These are phyloP conservation scores for Circaetus cinerascens DNA, from an alignment of 2,113 vertebrate species.

Conservation along the genomic window DNA sequence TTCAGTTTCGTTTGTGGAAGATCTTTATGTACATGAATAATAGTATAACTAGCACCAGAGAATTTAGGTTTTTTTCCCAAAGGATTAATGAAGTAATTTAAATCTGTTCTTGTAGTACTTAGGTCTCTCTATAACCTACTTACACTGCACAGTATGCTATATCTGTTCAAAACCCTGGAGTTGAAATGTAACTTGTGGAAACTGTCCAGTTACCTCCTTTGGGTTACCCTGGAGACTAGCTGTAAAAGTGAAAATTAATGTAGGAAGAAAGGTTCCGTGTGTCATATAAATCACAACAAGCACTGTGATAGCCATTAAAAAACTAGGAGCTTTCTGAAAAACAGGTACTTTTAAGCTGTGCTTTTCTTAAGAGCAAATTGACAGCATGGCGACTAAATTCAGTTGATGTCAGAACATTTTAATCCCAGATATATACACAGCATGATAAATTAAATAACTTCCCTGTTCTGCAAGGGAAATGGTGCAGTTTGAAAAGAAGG, in stretches of 20 bases:
- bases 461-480: neutral
- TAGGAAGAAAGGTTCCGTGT: neutral
- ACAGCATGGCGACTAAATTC: neutral
- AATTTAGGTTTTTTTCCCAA: neutral
- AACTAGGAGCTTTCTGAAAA: neutral
- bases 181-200: neutral
- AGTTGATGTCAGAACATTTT: neutral
- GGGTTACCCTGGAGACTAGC: neutral
- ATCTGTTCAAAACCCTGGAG: neutral
- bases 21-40: neutral
- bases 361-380: neutral
- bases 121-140: neutral
- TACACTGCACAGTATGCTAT: neutral
- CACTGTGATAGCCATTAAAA: neutral
- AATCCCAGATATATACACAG: too few relatives aligned
- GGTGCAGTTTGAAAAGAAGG: neutral
- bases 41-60: neutral
- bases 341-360: neutral
- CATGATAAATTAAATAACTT: neutral
- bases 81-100: neutral
- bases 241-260: neutral
- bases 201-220: neutral
- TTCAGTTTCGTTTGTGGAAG: neutral
- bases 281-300: neutral
- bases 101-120: neutral